phyloP scores from a whole-genome alignment of 2,888 invertebrate genomes.

The Agrilus biguttatus region DNA sequence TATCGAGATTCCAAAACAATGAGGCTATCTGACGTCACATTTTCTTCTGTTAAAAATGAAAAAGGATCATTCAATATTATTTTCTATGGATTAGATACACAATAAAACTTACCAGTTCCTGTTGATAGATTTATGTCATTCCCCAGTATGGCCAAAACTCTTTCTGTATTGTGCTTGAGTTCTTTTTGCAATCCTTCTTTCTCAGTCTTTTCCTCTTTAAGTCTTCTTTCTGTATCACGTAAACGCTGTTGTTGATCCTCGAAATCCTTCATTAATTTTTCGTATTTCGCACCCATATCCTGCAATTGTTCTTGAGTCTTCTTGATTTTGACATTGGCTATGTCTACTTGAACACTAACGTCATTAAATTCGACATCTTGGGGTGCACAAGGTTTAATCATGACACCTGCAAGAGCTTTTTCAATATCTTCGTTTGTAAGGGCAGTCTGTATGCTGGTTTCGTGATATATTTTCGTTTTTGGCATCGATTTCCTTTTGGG shows the following conservation, averaged over 20 bases:
- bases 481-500: conserved; percentile 30
- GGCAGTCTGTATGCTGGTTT: conserved; percentile 63
- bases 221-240: conserved; percentile 40
- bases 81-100: neutral
- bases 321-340: conserved; percentile 46
- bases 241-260: conserved; percentile 31
- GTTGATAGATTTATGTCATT: conserved; percentile 35
- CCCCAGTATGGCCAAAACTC: conserved; percentile 47
- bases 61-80: conserved; percentile 2
- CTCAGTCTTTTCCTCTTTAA: conserved; percentile 56
- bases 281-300: conserved; percentile 47
- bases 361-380: conserved; percentile 22
- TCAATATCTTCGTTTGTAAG: conserved; percentile 58
- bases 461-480: conserved; percentile 65
- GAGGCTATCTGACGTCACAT: conserved; percentile 44
- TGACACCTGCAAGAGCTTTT: conserved; percentile 50
- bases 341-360: conserved; percentile 33
- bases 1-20: conserved; percentile 62
- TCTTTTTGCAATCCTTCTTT: conserved; percentile 61
- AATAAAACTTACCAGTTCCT: conserved; percentile 32
- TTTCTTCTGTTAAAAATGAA: conserved; percentile 17
- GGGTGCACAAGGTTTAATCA: conserved; percentile 21
- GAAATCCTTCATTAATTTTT: conserved; percentile 27
- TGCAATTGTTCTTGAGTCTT: conserved; percentile 41
- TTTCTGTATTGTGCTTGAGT: conserved; percentile 56